Conservation (phyloP, 2,797 vertebrate genomes). For the Melanotaenia boesemani region DNA sequence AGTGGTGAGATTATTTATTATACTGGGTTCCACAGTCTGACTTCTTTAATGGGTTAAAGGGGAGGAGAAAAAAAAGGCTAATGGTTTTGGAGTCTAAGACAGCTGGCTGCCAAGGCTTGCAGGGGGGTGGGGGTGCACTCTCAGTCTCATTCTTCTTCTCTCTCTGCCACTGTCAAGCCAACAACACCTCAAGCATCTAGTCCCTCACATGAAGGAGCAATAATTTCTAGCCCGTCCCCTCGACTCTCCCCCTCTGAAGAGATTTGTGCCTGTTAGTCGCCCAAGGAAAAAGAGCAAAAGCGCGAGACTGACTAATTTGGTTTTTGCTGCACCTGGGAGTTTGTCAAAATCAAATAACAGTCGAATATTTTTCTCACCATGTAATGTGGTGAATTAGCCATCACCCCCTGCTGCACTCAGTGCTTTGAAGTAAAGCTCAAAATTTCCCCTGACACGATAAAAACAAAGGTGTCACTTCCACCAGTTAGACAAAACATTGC, state of each 20-base stretch:
- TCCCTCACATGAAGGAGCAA: slow-evolving; percentile 71
- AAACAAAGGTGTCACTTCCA: slow-evolving; percentile 51
- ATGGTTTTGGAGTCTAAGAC: slow-evolving; percentile 71
- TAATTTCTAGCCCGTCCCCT: slow-evolving; percentile 61
- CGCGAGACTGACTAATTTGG: slow-evolving; percentile 73
- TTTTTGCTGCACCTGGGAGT: slow-evolving; percentile 71
- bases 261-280: slow-evolving; percentile 50
- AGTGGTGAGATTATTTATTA: slow-evolving; percentile 73
- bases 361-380: slow-evolving; percentile 54
- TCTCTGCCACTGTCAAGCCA: slow-evolving; percentile 48
- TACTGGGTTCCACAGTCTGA: slow-evolving; percentile 71
- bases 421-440: slow-evolving; percentile 49
- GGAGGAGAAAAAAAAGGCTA: slow-evolving; percentile 44
- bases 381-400: slow-evolving; percentile 50
- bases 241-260: slow-evolving; percentile 46
- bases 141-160: slow-evolving; percentile 25
- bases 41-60: slow-evolving; percentile 75
- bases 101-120: slow-evolving; percentile 63
- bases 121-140: slow-evolving; percentile 10
- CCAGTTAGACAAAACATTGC: background rate
- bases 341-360: slow-evolving; percentile 75
- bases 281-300: slow-evolving; percentile 53
- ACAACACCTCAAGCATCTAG: slow-evolving; percentile 64
- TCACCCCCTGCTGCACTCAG: slow-evolving; percentile 39
- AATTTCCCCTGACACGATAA: slow-evolving; percentile 51